Percentiles rank a stretch among this genome's conserved stretches.
Conservation (phyloP, 64 coral and sea anemone species). For the Hydrozoanthus tunicans region DNA sequence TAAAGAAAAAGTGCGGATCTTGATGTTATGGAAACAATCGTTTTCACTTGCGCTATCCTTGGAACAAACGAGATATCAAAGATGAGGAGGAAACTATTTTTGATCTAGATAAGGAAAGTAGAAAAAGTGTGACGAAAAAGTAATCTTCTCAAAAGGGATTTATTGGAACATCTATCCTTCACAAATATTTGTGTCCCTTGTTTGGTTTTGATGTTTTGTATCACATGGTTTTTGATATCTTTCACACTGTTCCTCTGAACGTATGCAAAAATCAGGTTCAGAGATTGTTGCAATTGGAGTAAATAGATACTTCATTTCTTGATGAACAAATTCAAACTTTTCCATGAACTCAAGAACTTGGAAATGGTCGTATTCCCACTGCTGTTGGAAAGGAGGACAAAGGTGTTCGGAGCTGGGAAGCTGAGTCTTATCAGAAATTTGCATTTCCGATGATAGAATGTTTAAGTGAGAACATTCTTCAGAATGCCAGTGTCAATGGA, state of each 20-base stretch:
- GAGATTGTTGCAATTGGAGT: constrained; percentile 63
- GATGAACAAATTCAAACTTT: constrained; percentile 67
- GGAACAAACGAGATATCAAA: constrained; percentile 60
- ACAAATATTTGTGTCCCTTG: constrained; percentile 74
- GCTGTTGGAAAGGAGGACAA: constrained; percentile 51
- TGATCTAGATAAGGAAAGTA: constrained; percentile 66
- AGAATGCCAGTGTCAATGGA: too few relatives aligned
- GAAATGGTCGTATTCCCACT: constrained; percentile 56
- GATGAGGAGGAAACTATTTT: constrained; percentile 61
- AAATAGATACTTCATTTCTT: constrained; percentile 62
- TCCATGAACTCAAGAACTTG: constrained; percentile 61
- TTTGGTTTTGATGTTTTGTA: constrained; percentile 82
- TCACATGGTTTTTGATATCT: constrained; percentile 72
- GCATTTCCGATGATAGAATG: not conserved
- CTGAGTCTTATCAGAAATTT: constrained; percentile 75
- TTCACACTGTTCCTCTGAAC: constrained; percentile 71
- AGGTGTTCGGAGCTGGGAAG: constrained; percentile 63
- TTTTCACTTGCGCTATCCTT: constrained; percentile 64
- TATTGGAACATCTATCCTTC: constrained; percentile 72
- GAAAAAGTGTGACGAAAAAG: constrained; percentile 65
- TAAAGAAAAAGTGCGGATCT: constrained; percentile 63
- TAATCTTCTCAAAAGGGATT: constrained; percentile 66
- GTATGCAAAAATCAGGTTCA: constrained; percentile 57
- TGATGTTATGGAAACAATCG: constrained; percentile 67
- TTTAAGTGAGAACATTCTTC: too few relatives aligned